Evolutionary conservation across 2,888 invertebrate genomes (phyloP).

Genomic region (Volucella bombylans): DNA sequence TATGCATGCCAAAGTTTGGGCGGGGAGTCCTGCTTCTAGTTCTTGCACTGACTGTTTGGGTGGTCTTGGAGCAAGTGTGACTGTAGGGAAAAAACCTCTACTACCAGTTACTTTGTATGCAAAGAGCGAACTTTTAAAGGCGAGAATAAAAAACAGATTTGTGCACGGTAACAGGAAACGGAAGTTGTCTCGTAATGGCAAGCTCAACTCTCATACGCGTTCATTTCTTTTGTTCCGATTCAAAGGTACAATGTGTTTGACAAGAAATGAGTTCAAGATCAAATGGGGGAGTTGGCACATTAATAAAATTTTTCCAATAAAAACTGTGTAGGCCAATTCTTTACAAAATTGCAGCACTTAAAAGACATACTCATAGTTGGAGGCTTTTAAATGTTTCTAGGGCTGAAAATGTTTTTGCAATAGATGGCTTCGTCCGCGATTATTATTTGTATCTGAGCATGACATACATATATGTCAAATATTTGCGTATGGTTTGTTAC

Average conservation of each 20-base stretch:
- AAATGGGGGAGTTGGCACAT: too few species aligned
- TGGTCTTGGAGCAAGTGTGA: slow-evolving; percentile 4
- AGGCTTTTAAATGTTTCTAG: too few species aligned
- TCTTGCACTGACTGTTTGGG: not conserved
- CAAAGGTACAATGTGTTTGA: slow-evolving; percentile 10
- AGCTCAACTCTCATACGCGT: slow-evolving; percentile 43
- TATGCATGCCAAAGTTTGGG: slow-evolving; percentile 44
- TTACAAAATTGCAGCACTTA: too few species aligned
- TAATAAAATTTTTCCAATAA: too few species aligned
- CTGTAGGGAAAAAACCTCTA: slow-evolving; percentile 23
- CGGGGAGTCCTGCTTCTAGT: slow-evolving; percentile 8
- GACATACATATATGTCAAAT: too few species aligned
- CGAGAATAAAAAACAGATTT: slow-evolving; percentile 60
- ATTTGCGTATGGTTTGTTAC: too few species aligned
- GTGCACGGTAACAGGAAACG: slow-evolving; percentile 63
- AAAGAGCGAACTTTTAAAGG: slow-evolving; percentile 49
- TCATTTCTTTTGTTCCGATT: slow-evolving; percentile 8
- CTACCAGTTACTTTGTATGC: slow-evolving; percentile 55
- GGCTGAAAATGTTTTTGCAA: too few species aligned
- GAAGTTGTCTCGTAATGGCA: slow-evolving; percentile 65
- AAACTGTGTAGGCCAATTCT: too few species aligned
- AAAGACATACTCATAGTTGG: too few species aligned
- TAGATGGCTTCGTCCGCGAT: too few species aligned
- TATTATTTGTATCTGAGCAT: too few species aligned
- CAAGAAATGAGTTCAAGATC: not conserved